These are phyloP conservation scores for Bedellia somnulentella DNA, from an alignment of 2,888 invertebrate genomes.

Conservation along the genomic window DNA sequence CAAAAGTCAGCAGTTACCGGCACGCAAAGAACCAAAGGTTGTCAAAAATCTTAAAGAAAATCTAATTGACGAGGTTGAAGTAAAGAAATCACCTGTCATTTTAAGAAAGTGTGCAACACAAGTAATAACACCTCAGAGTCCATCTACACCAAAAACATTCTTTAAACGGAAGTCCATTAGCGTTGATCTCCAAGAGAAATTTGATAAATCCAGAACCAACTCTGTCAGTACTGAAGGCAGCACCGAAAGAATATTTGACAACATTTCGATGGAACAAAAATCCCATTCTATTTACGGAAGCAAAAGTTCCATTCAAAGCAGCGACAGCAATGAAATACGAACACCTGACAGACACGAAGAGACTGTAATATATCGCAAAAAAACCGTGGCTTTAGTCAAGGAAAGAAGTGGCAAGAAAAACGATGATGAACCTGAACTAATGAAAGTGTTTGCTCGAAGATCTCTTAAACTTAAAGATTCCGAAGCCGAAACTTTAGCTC, in stretches of 20 bases:
- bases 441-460: constrained; percentile 80
- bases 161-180: constrained; percentile 60
- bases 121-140: constrained; percentile 20
- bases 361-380: constrained; percentile 58
- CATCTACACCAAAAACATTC: constrained; percentile 45
- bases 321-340: constrained; percentile 41
- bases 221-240: constrained; percentile 45
- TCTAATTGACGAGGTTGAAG: constrained; percentile 17
- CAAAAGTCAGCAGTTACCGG: constrained; percentile 18
- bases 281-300: constrained; percentile 53
- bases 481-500: constrained; percentile 63
- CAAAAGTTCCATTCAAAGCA: constrained; percentile 50
- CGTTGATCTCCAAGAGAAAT: constrained; percentile 50
- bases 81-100: constrained; percentile 14
- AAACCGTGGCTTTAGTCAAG: constrained; percentile 43
- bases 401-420: constrained; percentile 47
- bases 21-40: constrained; percentile 23
- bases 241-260: constrained; percentile 45
- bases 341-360: constrained; percentile 43
- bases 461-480: constrained; percentile 79
- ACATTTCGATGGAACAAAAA: constrained; percentile 45
- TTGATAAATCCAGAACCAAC: constrained; percentile 37
- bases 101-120: constrained; percentile 2
- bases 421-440: constrained; percentile 75
- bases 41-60: constrained; percentile 14